Percentiles rank a stretch among this genome's conserved stretches.
Evolutionary conservation across 2,113 vertebrate species (phyloP).

Genomic region (Ammodramus savannarum): DNA sequence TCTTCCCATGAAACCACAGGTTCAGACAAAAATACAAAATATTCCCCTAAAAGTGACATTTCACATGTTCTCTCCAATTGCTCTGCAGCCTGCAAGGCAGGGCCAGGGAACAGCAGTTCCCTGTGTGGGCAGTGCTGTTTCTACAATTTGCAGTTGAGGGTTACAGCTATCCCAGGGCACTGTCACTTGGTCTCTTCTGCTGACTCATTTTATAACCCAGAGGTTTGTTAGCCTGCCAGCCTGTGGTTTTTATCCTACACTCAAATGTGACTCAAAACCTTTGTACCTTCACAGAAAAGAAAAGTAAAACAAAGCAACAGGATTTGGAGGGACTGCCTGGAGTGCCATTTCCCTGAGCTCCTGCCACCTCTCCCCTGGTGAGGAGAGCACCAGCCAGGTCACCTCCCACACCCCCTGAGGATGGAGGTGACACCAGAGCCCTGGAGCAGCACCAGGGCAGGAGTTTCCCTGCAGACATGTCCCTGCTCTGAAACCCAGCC

Average conservation of each 20-base stretch:
- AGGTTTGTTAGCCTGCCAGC: background rate
- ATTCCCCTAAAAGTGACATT: background rate
- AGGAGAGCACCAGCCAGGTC: background rate
- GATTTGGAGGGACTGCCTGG: background rate
- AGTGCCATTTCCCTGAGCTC: background rate
- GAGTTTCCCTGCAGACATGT: background rate
- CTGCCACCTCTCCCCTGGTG: accelerated
- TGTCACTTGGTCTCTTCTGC: background rate
- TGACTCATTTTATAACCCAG: background rate
- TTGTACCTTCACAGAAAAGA: background rate
- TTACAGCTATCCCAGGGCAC: background rate
- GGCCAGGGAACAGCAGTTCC: background rate
- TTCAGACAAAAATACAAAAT: background rate
- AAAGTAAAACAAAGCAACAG: background rate
- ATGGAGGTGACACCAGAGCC: accelerated
- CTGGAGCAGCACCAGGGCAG: background rate
- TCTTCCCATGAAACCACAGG: background rate
- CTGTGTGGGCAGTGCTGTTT: background rate
- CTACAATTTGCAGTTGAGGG: background rate
- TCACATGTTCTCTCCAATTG: background rate
- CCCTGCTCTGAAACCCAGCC: background rate
- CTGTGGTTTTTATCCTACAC: background rate
- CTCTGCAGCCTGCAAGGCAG: background rate
- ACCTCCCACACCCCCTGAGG: accelerated
- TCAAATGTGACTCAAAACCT: background rate